Conservation (phyloP, 2,113 vertebrate genomes). For the Takifugu bimaculatus region DNA sequence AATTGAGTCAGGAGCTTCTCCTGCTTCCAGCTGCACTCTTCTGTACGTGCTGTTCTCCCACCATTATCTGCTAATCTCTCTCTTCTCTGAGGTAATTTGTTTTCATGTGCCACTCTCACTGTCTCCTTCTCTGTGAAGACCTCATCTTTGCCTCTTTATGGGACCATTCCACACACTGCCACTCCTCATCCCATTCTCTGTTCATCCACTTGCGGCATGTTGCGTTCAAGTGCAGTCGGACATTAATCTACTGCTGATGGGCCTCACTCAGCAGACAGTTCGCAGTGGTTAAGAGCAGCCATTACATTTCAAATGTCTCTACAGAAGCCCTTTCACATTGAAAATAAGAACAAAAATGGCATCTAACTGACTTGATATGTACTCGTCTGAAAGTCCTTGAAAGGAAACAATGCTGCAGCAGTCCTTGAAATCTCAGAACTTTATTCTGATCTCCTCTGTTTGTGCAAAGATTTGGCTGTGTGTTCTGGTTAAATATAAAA, state of each 20-base stretch:
- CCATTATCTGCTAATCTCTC: slow-evolving; percentile 24
- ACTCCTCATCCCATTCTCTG: slow-evolving; percentile 26
- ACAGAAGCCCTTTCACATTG: slow-evolving; percentile 6
- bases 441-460: neutral
- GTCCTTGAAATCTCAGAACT: neutral
- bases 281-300: slow-evolving; percentile 42
- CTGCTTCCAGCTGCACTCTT: slow-evolving; percentile 5
- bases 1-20: slow-evolving; percentile 44
- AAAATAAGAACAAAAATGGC: slow-evolving; percentile 3
- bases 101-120: slow-evolving; percentile 18
- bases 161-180: slow-evolving; percentile 24
- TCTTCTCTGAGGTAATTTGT: slow-evolving; percentile 20
- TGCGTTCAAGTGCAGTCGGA: slow-evolving; percentile 39
- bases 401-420: neutral
- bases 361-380: neutral
- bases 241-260: slow-evolving; percentile 60
- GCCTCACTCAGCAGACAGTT: slow-evolving; percentile 34
- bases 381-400: neutral
- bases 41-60: slow-evolving; percentile 8
- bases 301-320: slow-evolving; percentile 7
- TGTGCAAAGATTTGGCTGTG: neutral
- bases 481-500: slow-evolving; percentile 11
- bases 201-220: slow-evolving; percentile 21
- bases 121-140: slow-evolving; percentile 17
- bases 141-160: slow-evolving; percentile 29